A percentile compares a stretch with the other conserved stretches of the same genome.
phyloP scores from a whole-genome alignment of 2,113 vertebrate species.

The Electrona antarctica region DNA sequence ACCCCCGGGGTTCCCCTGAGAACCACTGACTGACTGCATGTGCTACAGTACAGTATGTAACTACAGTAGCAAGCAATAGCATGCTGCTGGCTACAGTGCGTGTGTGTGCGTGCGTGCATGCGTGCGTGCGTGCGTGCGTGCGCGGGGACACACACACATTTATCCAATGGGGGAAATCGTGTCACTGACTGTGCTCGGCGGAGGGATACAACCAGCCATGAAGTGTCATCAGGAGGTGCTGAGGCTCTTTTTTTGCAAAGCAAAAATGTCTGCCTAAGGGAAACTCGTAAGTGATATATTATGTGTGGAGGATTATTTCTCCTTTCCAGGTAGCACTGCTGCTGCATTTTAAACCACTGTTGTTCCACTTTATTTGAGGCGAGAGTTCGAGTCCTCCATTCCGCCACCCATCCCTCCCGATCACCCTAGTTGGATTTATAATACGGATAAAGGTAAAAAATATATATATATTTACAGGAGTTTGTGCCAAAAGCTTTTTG shows the following conservation, averaged over 20 bases:
- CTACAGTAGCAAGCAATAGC: too few relatives aligned
- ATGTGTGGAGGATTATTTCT: slow-evolving; percentile 79
- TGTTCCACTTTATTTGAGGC: slow-evolving; percentile 65
- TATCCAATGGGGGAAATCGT: slow-evolving; percentile 13
- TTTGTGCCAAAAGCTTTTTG: slow-evolving; percentile 66
- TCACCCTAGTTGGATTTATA: slow-evolving; percentile 86
- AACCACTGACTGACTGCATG: too few relatives aligned
- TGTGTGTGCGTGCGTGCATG: too few relatives aligned
- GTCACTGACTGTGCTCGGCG: slow-evolving; percentile 73
- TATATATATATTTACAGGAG: slow-evolving; percentile 43
- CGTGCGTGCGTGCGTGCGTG: too few relatives aligned
- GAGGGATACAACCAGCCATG: slow-evolving; percentile 84
- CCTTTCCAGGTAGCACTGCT: slow-evolving; percentile 42
- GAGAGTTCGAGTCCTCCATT: slow-evolving; percentile 69
- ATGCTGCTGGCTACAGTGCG: too few relatives aligned
- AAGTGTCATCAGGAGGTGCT: slow-evolving; percentile 84
- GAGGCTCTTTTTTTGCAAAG: slow-evolving; percentile 81
- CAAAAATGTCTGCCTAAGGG: slow-evolving; percentile 98
- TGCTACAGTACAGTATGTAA: too few relatives aligned
- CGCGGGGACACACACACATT: slow-evolving; percentile 34
- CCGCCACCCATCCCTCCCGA: slow-evolving; percentile 66
- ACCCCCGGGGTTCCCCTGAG: too few relatives aligned
- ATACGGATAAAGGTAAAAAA: slow-evolving; percentile 83
- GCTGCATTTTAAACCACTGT: slow-evolving; percentile 45
- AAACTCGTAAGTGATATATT: slow-evolving; percentile 90